These are phyloP conservation scores for Zhengitettix transpicula DNA, from an alignment of 2,888 invertebrate species.

Conservation along the genomic window DNA sequence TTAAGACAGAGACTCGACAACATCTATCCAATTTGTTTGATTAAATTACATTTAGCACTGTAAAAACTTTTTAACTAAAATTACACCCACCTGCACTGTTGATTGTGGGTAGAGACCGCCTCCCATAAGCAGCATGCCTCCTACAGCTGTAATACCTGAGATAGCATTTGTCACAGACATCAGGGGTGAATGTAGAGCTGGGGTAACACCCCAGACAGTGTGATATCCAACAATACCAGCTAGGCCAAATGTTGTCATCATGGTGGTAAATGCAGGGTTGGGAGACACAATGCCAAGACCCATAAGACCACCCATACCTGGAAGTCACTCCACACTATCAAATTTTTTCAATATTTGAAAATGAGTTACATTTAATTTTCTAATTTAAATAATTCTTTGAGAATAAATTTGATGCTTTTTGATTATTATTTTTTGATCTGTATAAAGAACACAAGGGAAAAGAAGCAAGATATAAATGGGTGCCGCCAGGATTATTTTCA, in stretches of 20 bases:
- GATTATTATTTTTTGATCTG: too few species aligned
- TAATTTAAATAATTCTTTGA: too few species aligned
- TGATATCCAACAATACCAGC: conserved; percentile 72
- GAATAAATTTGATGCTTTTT: too few species aligned
- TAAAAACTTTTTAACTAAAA: too few species aligned
- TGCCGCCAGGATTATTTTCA: too few species aligned
- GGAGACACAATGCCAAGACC: conserved; percentile 61
- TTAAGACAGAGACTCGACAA: too few species aligned
- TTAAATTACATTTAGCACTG: too few species aligned
- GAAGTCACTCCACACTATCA: not conserved
- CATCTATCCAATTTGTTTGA: too few species aligned
- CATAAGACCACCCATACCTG: conserved; percentile 49
- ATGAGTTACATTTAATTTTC: too few species aligned
- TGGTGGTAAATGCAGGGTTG: conserved; percentile 67
- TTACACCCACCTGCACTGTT: conserved; percentile 42
- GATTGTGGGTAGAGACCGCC: conserved; percentile 62
- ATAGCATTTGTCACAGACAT: conserved; percentile 90
- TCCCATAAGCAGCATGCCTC: conserved; percentile 72
- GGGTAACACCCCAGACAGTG: conserved; percentile 85
- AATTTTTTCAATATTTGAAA: too few species aligned
- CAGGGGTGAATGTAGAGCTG: conserved; percentile 76
- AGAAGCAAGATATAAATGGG: too few species aligned
- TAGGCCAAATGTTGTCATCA: conserved; percentile 72
- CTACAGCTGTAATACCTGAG: conserved; percentile 83
- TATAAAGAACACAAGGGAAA: too few species aligned